Conservation (phyloP, 2,797 vertebrate species). For the Sparus aurata region DNA sequence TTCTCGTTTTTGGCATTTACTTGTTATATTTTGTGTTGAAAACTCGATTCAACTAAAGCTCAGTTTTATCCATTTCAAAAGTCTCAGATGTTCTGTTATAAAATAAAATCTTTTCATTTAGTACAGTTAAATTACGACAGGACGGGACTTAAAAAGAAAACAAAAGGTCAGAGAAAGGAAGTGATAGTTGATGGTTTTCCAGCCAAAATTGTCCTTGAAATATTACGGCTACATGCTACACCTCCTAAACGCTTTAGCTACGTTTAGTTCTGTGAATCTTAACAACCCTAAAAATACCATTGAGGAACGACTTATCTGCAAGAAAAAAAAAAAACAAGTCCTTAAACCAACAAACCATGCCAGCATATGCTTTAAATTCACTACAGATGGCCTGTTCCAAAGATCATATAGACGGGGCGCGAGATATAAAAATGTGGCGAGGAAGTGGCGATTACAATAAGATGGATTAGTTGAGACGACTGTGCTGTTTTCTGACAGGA, state of each 20-base stretch:
- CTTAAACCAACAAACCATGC: not conserved
- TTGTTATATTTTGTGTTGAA: not conserved
- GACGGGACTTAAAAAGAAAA: too few species aligned
- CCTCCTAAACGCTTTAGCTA: not conserved
- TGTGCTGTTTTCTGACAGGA: constrained; percentile 30
- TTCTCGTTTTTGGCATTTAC: not conserved
- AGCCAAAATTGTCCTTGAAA: not conserved
- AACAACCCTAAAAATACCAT: not conserved
- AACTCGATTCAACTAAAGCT: not conserved
- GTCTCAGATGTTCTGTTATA: not conserved
- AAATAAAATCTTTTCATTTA: not conserved
- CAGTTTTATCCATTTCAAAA: not conserved
- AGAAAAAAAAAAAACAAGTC: not conserved
- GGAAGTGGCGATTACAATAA: constrained; percentile 46
- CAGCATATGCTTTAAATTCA: constrained; percentile 17
- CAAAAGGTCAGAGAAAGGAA: not conserved
- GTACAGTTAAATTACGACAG: not conserved
- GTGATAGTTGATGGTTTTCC: not conserved
- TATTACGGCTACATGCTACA: not conserved
- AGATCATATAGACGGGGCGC: constrained; percentile 19
- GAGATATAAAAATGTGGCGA: constrained; percentile 19
- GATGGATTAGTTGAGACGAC: constrained; percentile 48
- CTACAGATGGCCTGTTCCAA: not conserved
- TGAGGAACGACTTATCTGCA: not conserved
- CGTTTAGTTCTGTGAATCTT: not conserved